Evolutionary conservation across 2,113 vertebrate genomes (phyloP).

Genomic region (Malurus cyaneus): DNA sequence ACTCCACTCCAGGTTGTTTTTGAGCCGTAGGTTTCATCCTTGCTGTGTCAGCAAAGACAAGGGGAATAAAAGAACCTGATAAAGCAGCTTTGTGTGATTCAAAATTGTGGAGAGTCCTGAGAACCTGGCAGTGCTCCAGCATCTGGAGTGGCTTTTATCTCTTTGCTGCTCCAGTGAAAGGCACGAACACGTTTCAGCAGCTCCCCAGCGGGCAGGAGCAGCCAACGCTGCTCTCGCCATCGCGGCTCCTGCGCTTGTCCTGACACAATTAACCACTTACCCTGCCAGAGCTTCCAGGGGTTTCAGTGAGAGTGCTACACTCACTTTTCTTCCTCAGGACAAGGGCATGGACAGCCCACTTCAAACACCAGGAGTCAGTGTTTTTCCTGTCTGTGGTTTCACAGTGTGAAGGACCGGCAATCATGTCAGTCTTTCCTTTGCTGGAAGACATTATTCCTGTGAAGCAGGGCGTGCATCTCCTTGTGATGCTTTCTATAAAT

Average conservation of each 20-base stretch:
- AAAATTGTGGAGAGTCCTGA: slow-evolving; percentile 30
- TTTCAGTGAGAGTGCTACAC: not conserved
- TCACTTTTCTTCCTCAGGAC: slow-evolving; percentile 32
- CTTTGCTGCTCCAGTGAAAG: slow-evolving; percentile 9
- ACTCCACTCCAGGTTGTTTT: not conserved
- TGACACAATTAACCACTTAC: slow-evolving; percentile 44
- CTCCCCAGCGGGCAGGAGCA: slow-evolving; percentile 24
- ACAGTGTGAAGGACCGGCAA: slow-evolving; percentile 1
- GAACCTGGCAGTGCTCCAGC: not conserved
- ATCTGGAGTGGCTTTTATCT: slow-evolving; percentile 33
- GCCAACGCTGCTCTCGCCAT: slow-evolving; percentile 1
- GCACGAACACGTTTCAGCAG: not conserved
- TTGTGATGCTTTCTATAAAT: slow-evolving; percentile 41
- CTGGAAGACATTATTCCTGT: not conserved
- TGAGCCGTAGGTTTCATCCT: not conserved
- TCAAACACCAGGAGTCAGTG: not conserved
- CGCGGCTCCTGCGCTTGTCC: not conserved
- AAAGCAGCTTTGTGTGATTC: slow-evolving; percentile 29
- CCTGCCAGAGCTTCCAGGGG: not conserved
- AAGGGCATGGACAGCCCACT: slow-evolving; percentile 20
- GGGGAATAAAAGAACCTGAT: slow-evolving; percentile 5
- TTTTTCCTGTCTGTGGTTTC: not conserved
- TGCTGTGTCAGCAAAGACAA: slow-evolving; percentile 37
- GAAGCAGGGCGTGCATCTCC: not conserved
- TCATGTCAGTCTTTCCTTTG: not conserved